phyloP scores from a whole-genome alignment of 1,140 invertebrate species.

The Hermatobates lingyangjiaoensis region DNA sequence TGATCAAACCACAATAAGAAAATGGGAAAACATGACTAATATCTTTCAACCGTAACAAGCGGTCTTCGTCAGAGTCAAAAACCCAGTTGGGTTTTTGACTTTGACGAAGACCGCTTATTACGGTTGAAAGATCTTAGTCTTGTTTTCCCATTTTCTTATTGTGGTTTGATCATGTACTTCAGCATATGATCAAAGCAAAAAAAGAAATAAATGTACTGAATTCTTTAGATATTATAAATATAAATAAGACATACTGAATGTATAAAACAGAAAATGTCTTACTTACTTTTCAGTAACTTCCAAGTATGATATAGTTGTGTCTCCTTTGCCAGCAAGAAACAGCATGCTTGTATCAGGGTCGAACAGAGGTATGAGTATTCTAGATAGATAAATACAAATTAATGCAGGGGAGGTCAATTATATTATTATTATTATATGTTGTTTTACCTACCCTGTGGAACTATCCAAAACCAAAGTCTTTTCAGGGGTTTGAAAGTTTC shows the following conservation, averaged over 20 bases:
- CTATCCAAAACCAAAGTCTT: constrained; percentile 66
- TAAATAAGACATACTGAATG: too few species aligned
- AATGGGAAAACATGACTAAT: too few species aligned
- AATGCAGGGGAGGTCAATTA: not conserved
- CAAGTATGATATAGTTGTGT: constrained; percentile 69
- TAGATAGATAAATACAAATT: constrained; percentile 20
- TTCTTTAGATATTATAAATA: not conserved
- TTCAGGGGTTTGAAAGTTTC: constrained; percentile 57
- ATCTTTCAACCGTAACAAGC: too few species aligned
- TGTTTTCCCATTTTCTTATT: too few species aligned
- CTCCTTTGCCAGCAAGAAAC: constrained; percentile 81
- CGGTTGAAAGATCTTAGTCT: too few species aligned
- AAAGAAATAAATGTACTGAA: not conserved
- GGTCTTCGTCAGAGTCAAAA: too few species aligned
- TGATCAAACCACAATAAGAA: too few species aligned
- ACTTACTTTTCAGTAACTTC: constrained; percentile 49
- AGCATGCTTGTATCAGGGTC: constrained; percentile 86
- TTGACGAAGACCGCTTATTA: too few species aligned
- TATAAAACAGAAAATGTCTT: too few species aligned
- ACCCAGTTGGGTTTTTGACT: too few species aligned
- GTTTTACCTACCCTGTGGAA: constrained; percentile 51
- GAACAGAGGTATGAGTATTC: constrained; percentile 69
- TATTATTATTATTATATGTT: not conserved
- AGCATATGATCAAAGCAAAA: not conserved
- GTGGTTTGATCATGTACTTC: too few species aligned